phyloP scores from a whole-genome alignment of 30 jellyfish, hydroid and myxozoan species.

The Aurelia aurita complex sp. Pacific region DNA sequence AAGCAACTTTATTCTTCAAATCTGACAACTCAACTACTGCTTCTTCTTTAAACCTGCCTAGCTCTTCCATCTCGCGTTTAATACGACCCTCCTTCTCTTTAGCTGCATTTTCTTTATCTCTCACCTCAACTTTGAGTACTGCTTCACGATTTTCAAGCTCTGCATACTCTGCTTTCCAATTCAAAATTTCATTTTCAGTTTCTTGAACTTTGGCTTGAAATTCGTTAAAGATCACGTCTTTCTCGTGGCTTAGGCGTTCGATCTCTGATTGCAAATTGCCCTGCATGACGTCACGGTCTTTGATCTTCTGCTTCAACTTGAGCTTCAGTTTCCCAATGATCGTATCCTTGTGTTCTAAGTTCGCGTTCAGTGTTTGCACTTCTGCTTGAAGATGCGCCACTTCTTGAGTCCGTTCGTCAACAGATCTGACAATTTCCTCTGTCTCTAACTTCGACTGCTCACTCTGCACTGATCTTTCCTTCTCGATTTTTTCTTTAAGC shows the following conservation, averaged over 20 bases:
- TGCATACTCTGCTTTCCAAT: slow-evolving; percentile 5
- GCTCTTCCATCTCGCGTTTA: neutral
- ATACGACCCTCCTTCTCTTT: neutral
- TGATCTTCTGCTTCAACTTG: slow-evolving; percentile 77
- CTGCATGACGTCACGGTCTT: slow-evolving; percentile 76
- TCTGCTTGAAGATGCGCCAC: slow-evolving; percentile 24
- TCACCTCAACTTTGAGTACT: slow-evolving; percentile 5
- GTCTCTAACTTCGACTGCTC: slow-evolving; percentile 50
- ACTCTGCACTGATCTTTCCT: slow-evolving; percentile 4
- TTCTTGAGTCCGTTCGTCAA: slow-evolving; percentile 12
- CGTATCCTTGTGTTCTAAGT: slow-evolving; percentile 67
- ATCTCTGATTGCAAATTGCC: slow-evolving; percentile 82
- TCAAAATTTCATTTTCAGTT: slow-evolving; percentile 36
- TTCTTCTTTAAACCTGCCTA: neutral
- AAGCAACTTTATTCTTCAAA: slow-evolving; percentile 2
- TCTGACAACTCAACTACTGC: neutral
- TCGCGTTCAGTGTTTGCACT: slow-evolving; percentile 27
- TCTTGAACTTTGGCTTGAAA: slow-evolving; percentile 74
- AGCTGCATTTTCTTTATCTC: neutral
- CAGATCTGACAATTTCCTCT: slow-evolving; percentile 42
- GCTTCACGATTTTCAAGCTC: slow-evolving; percentile 7
- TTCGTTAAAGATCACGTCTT: slow-evolving; percentile 79
- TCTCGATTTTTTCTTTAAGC: slow-evolving; percentile 18
- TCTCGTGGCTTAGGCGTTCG: slow-evolving; percentile 83
- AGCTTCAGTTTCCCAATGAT: slow-evolving; percentile 78